Evolutionary conservation across 2,113 vertebrate species (phyloP).

Genomic region (Apus apus): DNA sequence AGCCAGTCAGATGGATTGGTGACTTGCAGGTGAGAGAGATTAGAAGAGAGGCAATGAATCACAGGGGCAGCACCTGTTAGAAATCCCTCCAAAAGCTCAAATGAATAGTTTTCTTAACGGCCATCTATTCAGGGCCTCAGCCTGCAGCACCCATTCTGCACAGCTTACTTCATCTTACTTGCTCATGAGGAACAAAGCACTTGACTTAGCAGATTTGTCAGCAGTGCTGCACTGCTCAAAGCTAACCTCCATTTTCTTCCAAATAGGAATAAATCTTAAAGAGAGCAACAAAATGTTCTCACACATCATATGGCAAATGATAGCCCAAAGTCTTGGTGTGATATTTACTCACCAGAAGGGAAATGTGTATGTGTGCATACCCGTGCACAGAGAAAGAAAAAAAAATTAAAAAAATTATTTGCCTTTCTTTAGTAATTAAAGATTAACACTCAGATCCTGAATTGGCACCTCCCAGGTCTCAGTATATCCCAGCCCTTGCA

Average conservation of each 20-base stretch:
- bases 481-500: not conserved
- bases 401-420: not conserved
- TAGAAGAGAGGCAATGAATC: slow-evolving; percentile 33
- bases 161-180: slow-evolving; percentile 32
- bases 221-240: not conserved
- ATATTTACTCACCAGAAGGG: slow-evolving; percentile 16
- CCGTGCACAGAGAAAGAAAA: not conserved
- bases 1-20: not conserved
- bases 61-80: not conserved
- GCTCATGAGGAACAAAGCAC: slow-evolving; percentile 30
- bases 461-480: not conserved
- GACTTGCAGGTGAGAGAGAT: slow-evolving; percentile 25
- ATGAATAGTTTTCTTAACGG: not conserved
- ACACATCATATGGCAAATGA: slow-evolving; percentile 52
- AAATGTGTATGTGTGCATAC: not conserved
- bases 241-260: slow-evolving; percentile 21
- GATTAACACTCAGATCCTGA: not conserved
- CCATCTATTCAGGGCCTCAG: not conserved
- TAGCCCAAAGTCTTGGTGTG: slow-evolving; percentile 8
- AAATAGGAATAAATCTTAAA: slow-evolving; percentile 37
- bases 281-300: slow-evolving; percentile 58
- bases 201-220: slow-evolving; percentile 21
- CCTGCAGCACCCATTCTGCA: not conserved
- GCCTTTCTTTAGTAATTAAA: not conserved
- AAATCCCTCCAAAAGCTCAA: slow-evolving; percentile 2